phyloP scores from a whole-genome alignment of 2,113 vertebrate species.

The Rhinolophus sinicus region DNA sequence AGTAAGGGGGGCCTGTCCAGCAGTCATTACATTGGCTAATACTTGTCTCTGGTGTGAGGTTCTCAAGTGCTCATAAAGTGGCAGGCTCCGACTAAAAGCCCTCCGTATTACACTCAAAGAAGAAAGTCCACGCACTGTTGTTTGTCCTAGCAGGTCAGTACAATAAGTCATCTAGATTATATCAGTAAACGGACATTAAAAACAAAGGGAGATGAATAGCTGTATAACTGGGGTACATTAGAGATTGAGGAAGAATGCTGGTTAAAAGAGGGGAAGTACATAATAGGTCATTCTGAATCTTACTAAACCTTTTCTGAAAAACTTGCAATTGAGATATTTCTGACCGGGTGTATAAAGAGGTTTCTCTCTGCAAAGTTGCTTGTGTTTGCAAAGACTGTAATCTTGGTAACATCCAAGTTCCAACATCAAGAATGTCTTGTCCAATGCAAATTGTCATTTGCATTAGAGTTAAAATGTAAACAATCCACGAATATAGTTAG shows the following conservation, averaged over 20 bases:
- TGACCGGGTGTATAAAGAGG: background rate
- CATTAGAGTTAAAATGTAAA: conserved; percentile 6
- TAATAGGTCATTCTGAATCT: conserved; percentile 14
- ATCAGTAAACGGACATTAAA: background rate
- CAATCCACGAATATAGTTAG: background rate
- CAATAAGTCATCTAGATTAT: background rate
- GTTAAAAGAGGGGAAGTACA: background rate
- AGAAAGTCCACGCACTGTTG: background rate
- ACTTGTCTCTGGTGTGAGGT: background rate
- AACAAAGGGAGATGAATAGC: background rate
- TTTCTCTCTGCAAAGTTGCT: background rate
- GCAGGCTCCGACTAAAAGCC: background rate
- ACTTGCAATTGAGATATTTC: background rate
- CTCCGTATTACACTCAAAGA: background rate
- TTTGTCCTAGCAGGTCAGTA: background rate
- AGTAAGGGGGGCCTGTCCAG: background rate
- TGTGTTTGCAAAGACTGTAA: background rate
- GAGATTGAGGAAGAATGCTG: background rate
- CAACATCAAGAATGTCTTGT: background rate
- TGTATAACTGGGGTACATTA: background rate
- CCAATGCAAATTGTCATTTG: background rate
- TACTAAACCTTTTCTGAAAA: conserved; percentile 1
- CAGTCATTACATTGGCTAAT: background rate
- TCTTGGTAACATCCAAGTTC: background rate
- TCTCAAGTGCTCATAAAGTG: background rate